Conservation (phyloP, 2,113 vertebrate genomes). For the Aegithalos caudatus region DNA sequence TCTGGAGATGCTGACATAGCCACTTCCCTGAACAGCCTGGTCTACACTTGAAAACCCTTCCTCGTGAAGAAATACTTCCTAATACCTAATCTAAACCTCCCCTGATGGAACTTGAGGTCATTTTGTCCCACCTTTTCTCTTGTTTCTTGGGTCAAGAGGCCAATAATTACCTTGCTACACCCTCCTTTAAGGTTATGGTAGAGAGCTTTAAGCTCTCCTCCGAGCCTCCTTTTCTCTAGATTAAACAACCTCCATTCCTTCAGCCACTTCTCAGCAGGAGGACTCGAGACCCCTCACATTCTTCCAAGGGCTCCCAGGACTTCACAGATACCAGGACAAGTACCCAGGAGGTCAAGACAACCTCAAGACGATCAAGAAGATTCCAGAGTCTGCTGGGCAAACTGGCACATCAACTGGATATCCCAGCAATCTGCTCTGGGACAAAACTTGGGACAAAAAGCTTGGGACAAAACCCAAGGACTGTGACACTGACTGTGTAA, state of each 20-base stretch:
- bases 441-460: neutral
- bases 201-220: neutral
- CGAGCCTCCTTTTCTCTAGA: neutral
- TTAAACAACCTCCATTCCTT: neutral
- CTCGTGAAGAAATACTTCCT: neutral
- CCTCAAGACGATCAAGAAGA: neutral
- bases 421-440: neutral
- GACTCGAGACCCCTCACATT: neutral
- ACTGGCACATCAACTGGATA: rapidly evolving
- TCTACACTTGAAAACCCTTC: neutral
- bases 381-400: neutral
- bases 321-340: neutral
- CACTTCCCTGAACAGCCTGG: neutral
- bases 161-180: neutral
- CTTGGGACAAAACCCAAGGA: neutral
- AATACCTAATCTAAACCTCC: neutral
- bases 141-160: neutral
- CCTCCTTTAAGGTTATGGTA: neutral
- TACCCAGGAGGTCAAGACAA: neutral
- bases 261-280: neutral
- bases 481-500: neutral
- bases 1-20: neutral
- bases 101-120: no score
- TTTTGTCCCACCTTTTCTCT: neutral
- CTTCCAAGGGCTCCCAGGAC: neutral